Conservation (phyloP, 2,797 vertebrate species). For the Hydrolagus colliei region DNA sequence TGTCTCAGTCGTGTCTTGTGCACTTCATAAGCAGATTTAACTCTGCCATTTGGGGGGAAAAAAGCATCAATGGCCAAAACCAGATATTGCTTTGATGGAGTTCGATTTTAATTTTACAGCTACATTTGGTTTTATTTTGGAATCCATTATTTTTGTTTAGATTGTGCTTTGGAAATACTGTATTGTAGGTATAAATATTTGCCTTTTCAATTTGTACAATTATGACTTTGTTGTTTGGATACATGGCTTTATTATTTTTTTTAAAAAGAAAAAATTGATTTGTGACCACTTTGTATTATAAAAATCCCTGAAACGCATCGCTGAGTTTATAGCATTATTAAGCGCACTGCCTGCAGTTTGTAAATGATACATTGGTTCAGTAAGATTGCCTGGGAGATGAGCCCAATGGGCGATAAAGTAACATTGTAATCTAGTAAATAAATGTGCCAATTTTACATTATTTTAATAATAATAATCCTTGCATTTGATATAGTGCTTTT, state of each 20-base stretch:
- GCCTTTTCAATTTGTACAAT: slow-evolving; percentile 31
- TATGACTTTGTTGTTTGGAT: slow-evolving; percentile 27
- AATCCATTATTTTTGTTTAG: slow-evolving; percentile 20
- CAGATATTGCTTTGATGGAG: slow-evolving; percentile 28
- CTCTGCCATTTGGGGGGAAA: neutral
- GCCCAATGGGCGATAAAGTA: too few relatives aligned
- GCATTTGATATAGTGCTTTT: too few relatives aligned
- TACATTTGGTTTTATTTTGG: slow-evolving; percentile 30
- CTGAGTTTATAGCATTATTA: too few relatives aligned
- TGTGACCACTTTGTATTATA: slow-evolving; percentile 32
- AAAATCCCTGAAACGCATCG: neutral
- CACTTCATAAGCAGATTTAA: neutral
- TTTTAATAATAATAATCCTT: too few relatives aligned
- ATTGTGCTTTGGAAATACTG: slow-evolving; percentile 21
- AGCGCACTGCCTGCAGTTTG: too few relatives aligned
- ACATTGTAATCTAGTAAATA: too few relatives aligned
- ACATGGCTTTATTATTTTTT: slow-evolving; percentile 31
- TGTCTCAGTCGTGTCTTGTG: neutral
- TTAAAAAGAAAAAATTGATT: slow-evolving; percentile 20
- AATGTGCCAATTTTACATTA: too few relatives aligned
- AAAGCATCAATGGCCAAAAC: neutral
- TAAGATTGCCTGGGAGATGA: too few relatives aligned
- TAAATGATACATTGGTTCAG: too few relatives aligned
- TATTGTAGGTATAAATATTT: slow-evolving; percentile 32
- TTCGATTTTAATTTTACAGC: slow-evolving; percentile 14